These are phyloP conservation scores for Danio choprae DNA, from an alignment of 2,797 vertebrate genomes.

Conservation along the genomic window DNA sequence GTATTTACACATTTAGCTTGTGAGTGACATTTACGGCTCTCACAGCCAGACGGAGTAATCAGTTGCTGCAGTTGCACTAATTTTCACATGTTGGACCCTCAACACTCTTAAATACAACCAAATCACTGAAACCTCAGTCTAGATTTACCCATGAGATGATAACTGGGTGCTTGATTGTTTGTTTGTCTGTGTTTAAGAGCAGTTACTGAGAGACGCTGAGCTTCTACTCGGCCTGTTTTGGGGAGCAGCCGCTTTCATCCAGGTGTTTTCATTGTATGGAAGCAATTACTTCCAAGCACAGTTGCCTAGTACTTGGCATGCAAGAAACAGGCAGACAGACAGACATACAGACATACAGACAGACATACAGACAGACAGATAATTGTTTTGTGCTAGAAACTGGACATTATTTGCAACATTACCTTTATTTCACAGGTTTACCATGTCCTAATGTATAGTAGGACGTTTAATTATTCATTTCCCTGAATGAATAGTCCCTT, in stretches of 20 bases:
- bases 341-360: neutral
- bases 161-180: slow-evolving; percentile 18
- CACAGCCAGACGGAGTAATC: neutral
- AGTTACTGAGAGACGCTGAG: slow-evolving; percentile 24
- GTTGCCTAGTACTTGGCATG: slow-evolving; percentile 42
- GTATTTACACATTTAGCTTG: slow-evolving; percentile 3
- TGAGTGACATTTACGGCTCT: neutral
- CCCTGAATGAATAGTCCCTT: no score
- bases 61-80: slow-evolving; percentile 1
- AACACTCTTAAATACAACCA: neutral
- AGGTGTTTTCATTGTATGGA: slow-evolving; percentile 52
- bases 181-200: slow-evolving; percentile 20
- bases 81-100: slow-evolving; percentile 9
- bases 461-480: no score
- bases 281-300: slow-evolving; percentile 49
- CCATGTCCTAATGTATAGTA: no score
- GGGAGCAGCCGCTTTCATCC: neutral
- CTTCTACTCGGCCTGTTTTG: neutral
- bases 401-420: neutral
- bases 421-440: neutral
- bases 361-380: no score
- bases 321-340: neutral
- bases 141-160: neutral
- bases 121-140: slow-evolving; percentile 12
- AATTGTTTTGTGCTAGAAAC: neutral